phyloP scores from a whole-genome alignment of 64 coral and sea anemone genomes.

The Acropora yongei region DNA sequence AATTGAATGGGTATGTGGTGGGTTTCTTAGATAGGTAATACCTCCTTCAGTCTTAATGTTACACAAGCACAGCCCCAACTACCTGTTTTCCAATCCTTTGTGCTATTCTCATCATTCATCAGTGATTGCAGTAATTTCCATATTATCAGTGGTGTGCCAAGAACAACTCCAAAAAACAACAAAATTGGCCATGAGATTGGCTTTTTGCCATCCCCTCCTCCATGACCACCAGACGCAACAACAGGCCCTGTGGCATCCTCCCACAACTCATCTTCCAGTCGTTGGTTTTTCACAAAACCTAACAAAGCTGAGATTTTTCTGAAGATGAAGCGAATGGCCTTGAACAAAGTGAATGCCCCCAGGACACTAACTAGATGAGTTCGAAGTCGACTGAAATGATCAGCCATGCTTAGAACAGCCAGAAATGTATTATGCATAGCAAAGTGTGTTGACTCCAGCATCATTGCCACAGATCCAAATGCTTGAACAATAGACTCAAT shows the following conservation, averaged over 20 bases:
- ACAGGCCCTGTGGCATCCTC: constrained; percentile 60
- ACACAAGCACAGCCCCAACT: no score
- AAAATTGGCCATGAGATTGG: constrained; percentile 95
- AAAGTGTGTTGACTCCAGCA: constrained; percentile 98
- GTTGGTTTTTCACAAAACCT: constrained; percentile 54
- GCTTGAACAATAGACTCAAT: constrained; percentile 97
- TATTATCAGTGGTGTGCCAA: constrained; percentile 86
- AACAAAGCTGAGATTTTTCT: constrained; percentile 78
- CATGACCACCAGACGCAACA: constrained; percentile 20
- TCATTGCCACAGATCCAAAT: constrained; percentile 99
- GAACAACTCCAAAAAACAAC: constrained; percentile 95
- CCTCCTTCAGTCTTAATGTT: no score
- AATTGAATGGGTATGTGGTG: no score
- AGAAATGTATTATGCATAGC: constrained; percentile 90
- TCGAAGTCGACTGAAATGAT: constrained; percentile 94
- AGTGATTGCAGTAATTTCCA: constrained; percentile 92
- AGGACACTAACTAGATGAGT: constrained; percentile 77
- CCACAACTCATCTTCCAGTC: constrained; percentile 88
- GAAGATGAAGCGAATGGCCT: constrained; percentile 69
- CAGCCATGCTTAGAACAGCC: constrained; percentile 93
- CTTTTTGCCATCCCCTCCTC: constrained; percentile 29
- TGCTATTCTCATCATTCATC: constrained; percentile 59
- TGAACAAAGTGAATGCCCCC: constrained; percentile 87
- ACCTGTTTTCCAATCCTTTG: constrained; percentile 93
- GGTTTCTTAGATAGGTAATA: no score